These are phyloP conservation scores for Drosophila santomea DNA, from an alignment of 1,140 invertebrate genomes.

Conservation along the genomic window DNA sequence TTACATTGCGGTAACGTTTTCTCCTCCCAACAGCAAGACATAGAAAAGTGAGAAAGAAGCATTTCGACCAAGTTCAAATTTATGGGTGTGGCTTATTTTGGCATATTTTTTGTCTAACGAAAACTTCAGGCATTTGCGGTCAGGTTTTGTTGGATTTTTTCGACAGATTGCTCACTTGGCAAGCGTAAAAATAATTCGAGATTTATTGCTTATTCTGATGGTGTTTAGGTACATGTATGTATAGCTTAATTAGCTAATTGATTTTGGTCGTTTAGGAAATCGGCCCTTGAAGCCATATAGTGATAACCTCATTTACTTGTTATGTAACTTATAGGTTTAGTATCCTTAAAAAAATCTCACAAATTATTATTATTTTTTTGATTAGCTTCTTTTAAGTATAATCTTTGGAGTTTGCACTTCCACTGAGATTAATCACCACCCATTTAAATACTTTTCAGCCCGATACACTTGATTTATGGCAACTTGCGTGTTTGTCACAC, in stretches of 20 bases:
- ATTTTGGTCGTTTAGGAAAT: neutral
- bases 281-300: neutral
- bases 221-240: conserved; percentile 10
- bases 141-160: conserved; percentile 29
- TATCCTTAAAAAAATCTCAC: too few species aligned
- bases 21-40: neutral
- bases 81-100: conserved; percentile 68
- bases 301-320: neutral
- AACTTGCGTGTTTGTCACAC: conserved; percentile 54
- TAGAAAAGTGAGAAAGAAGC: conserved; percentile 18
- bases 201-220: conserved; percentile 45
- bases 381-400: neutral
- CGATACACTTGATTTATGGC: conserved; percentile 53
- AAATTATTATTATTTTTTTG: neutral
- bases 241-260: conserved; percentile 57
- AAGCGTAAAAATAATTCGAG: conserved; percentile 49
- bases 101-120: conserved; percentile 66
- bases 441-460: conserved; percentile 33
- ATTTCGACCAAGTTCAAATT: conserved; percentile 61
- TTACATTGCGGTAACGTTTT: conserved; percentile 62
- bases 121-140: conserved; percentile 72
- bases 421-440: conserved; percentile 42
- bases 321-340: too few species aligned
- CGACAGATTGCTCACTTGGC: conserved; percentile 35
- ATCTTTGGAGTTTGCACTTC: neutral